A percentile compares a stretch with the other conserved stretches of the same genome.
phyloP scores from a whole-genome alignment of 2,888 invertebrate genomes.

The Tetrapedia diversipes region DNA sequence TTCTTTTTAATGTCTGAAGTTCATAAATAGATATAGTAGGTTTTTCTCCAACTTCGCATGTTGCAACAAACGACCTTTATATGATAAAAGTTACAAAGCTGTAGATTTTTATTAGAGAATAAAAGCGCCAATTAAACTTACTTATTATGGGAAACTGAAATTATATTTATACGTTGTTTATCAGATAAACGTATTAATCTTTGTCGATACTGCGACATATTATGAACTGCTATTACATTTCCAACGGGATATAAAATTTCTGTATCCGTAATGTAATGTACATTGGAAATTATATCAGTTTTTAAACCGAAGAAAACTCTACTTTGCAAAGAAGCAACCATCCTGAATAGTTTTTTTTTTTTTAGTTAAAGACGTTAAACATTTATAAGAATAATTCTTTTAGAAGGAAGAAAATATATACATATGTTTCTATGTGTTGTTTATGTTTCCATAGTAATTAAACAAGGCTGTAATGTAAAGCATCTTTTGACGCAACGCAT shows the following conservation, averaged over 20 bases:
- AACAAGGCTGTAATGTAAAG: too few species aligned
- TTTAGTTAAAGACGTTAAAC: neutral
- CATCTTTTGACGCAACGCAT: too few species aligned
- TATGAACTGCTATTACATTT: constrained; percentile 89
- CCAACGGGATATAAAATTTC: constrained; percentile 93
- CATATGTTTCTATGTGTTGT: constrained; percentile 5
- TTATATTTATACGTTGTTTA: constrained; percentile 86
- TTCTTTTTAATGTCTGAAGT: constrained; percentile 87
- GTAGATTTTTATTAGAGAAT: neutral
- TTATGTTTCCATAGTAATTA: constrained; percentile 48
- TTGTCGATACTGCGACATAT: constrained; percentile 89
- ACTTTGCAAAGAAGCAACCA: constrained; percentile 85
- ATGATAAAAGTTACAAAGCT: constrained; percentile 15
- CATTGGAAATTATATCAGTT: constrained; percentile 88
- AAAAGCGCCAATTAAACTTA: constrained; percentile 78
- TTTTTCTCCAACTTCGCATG: constrained; percentile 87
- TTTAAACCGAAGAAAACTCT: constrained; percentile 87
- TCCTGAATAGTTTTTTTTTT: constrained; percentile 30
- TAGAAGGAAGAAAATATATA: too few species aligned
- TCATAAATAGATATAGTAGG: constrained; percentile 90
- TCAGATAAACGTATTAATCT: constrained; percentile 88
- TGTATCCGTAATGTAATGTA: constrained; percentile 88
- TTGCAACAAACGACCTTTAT: constrained; percentile 86
- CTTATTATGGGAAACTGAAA: constrained; percentile 88
- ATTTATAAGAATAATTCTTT: too few species aligned